Percentiles rank a stretch among this genome's conserved stretches.
Conservation (phyloP, 2,888 invertebrate species). For the Temnothorax rugatulus region DNA sequence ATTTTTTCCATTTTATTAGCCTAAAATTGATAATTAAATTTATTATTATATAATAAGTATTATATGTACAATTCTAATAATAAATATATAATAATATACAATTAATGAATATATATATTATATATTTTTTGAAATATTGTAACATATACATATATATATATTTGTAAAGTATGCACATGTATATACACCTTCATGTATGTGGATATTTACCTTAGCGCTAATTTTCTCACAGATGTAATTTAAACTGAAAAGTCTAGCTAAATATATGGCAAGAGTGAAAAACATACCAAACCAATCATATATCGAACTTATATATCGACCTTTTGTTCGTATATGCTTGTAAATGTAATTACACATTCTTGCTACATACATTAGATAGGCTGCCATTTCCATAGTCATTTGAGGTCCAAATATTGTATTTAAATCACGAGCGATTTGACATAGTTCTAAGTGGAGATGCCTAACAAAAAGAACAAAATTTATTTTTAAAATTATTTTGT, state of each 20-base stretch:
- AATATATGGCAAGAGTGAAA: not conserved
- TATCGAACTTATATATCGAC: not conserved
- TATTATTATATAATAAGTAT: no score
- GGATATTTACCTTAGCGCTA: conserved; percentile 19
- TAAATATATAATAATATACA: no score
- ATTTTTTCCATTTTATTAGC: not conserved
- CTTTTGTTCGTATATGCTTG: not conserved
- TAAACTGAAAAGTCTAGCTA: not conserved
- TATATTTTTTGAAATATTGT: not conserved
- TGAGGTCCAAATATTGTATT: conserved; percentile 37
- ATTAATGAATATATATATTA: no score
- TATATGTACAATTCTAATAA: no score
- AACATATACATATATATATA: no score
- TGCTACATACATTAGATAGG: not conserved
- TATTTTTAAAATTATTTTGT: not conserved
- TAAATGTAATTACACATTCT: not conserved
- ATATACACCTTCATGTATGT: not conserved
- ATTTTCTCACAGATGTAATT: conserved; percentile 33
- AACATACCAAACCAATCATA: not conserved
- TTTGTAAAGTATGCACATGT: not conserved
- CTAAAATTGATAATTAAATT: not conserved
- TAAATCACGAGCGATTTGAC: conserved; percentile 27
- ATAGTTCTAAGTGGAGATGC: conserved; percentile 43
- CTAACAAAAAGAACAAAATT: conserved; percentile 12
- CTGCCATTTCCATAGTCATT: conserved; percentile 3